These are phyloP conservation scores for Tetramorium alpestre DNA, from an alignment of 1,140 invertebrate genomes.

Conservation along the genomic window DNA sequence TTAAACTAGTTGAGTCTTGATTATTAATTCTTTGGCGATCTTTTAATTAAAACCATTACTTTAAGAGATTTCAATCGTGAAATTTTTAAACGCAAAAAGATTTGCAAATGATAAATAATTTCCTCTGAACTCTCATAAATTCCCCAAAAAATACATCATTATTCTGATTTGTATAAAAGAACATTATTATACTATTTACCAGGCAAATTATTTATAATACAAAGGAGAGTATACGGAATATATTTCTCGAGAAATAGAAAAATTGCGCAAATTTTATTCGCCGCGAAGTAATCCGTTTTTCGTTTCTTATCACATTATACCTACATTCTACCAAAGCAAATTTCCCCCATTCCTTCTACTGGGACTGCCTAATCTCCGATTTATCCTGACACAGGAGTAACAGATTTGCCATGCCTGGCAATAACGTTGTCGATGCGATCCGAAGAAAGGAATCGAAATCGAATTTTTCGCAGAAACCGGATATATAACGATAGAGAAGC, in stretches of 20 bases:
- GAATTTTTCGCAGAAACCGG: conserved; percentile 46
- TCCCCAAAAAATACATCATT: not conserved
- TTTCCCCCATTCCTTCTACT: not conserved
- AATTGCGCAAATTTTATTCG: not conserved
- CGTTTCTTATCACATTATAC: conserved; percentile 22
- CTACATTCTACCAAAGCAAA: conserved; percentile 15
- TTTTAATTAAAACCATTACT: conserved; percentile 2
- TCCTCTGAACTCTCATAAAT: not conserved
- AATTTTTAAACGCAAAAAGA: not conserved
- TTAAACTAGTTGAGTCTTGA: conserved; percentile 10
- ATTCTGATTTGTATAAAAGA: not conserved
- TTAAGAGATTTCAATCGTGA: conserved; percentile 3
- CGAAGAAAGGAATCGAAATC: conserved; percentile 39
- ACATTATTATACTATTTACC: not conserved
- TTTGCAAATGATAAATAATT: conserved; percentile 32
- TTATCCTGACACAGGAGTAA: conserved; percentile 38
- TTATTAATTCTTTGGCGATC: not conserved
- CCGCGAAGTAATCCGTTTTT: conserved; percentile 6
- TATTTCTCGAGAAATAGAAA: not conserved
- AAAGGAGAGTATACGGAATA: not conserved
- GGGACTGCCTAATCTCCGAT: conserved; percentile 43
- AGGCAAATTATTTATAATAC: not conserved
- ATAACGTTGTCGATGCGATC: not conserved
- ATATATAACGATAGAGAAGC: conserved; percentile 19
- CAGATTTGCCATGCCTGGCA: conserved; percentile 19